Conservation (phyloP, 2,888 invertebrate species). For the Microctonus aethiopoides region DNA sequence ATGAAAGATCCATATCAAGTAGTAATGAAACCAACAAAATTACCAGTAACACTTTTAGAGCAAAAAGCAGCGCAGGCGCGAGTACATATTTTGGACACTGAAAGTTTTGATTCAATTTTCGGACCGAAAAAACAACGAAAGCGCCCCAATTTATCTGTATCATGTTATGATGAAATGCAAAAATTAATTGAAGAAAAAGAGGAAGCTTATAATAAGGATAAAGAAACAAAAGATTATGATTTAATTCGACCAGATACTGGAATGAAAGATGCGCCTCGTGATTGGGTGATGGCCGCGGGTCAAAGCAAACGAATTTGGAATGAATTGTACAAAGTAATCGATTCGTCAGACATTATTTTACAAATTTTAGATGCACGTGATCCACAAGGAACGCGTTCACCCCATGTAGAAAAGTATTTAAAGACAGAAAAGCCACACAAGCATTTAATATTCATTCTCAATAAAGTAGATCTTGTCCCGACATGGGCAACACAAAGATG, state of each 20-base stretch:
- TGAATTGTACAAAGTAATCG: conserved; percentile 98
- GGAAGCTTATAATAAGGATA: conserved; percentile 82
- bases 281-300: conserved; percentile 96
- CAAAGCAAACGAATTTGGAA: conserved; percentile 99
- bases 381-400: conserved; percentile 95
- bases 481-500: conserved; percentile 98
- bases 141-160: conserved; percentile 81
- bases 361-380: conserved; percentile 98
- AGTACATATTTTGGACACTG: conserved; percentile 95
- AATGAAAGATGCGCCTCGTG: conserved; percentile 82
- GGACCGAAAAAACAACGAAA: conserved; percentile 95
- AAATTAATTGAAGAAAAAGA: conserved; percentile 77
- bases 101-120: conserved; percentile 93
- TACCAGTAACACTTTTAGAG: conserved; percentile 94
- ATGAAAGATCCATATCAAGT: conserved; percentile 97
- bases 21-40: conserved; percentile 94
- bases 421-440: conserved; percentile 96
- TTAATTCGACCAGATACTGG: conserved; percentile 84
- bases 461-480: conserved; percentile 96
- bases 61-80: conserved; percentile 90
- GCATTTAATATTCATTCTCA: conserved; percentile 95
- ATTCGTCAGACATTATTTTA: conserved; percentile 96
- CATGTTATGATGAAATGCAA: conserved; percentile 83
- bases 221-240: conserved; percentile 80
- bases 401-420: conserved; percentile 88